Evolutionary conservation across 1,140 invertebrate species (phyloP).

Genomic region (Hirudo medicinalis): DNA sequence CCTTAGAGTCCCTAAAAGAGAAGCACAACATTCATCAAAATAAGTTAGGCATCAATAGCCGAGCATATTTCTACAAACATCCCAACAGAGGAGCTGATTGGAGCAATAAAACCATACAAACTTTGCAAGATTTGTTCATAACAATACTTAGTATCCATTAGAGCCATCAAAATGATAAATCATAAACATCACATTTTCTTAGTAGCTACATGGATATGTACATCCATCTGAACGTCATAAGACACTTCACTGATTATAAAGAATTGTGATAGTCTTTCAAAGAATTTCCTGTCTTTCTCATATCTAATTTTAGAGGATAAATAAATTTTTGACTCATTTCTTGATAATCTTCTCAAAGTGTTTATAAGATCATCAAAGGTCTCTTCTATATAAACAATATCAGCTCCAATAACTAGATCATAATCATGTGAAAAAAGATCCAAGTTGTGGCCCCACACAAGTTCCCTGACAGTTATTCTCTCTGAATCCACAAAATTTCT

Average conservation of each 20-base stretch:
- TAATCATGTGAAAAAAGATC: conserved; percentile 24
- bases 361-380: conserved; percentile 33
- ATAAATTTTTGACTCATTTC: conserved; percentile 27
- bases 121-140: no score
- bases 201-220: no score
- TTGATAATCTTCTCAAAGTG: conserved; percentile 30
- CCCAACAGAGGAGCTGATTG: no score
- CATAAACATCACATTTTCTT: no score
- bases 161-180: no score
- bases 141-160: no score
- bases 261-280: conserved; percentile 28
- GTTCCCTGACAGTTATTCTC: conserved; percentile 24
- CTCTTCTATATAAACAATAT: conserved; percentile 39
- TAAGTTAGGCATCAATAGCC: no score
- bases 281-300: conserved; percentile 33
- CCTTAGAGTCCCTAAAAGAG: no score
- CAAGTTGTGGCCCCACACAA: conserved; percentile 34
- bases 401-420: conserved; percentile 38
- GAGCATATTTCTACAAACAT: no score
- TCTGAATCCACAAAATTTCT: neutral
- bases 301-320: conserved; percentile 37
- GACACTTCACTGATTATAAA: conserved; percentile 30
- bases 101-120: no score
- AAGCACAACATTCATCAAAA: no score
- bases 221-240: conserved; percentile 24